Evolutionary conservation across 2,888 invertebrate genomes (phyloP).

Genomic region (Neocrepidodera transversa): DNA sequence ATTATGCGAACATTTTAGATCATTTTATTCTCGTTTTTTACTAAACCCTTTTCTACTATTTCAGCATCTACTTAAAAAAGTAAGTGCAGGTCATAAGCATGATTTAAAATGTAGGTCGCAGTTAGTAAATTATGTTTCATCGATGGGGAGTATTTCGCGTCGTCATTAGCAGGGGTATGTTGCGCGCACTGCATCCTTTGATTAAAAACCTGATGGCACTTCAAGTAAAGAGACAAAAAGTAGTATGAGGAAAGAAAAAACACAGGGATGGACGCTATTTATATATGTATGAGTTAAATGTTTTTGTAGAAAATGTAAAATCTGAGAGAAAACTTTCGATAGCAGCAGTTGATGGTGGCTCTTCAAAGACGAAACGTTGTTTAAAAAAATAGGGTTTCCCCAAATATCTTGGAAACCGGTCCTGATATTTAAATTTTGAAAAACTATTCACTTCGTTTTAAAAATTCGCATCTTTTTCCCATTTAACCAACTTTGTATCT

Average conservation of each 20-base stretch:
- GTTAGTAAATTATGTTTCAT: constrained; percentile 21
- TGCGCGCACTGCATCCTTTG: constrained; percentile 24
- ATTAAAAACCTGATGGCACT: constrained; percentile 37
- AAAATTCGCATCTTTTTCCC: too few relatives aligned
- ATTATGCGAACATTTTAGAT: too few relatives aligned
- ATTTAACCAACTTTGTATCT: too few relatives aligned
- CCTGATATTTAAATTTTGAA: too few relatives aligned
- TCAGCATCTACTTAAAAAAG: constrained; percentile 3
- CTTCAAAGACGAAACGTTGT: too few relatives aligned
- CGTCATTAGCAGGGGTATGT: constrained; percentile 15
- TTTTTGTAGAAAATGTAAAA: neutral
- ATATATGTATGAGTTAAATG: neutral
- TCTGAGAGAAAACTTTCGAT: too few relatives aligned
- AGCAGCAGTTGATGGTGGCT: too few relatives aligned
- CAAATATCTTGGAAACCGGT: too few relatives aligned
- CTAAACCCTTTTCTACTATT: constrained; percentile 3
- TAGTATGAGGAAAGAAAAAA: constrained; percentile 22
- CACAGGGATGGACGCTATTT: constrained; percentile 1
- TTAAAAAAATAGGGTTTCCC: too few relatives aligned
- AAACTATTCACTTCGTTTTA: too few relatives aligned
- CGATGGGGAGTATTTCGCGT: constrained; percentile 22
- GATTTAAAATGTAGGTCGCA: constrained; percentile 18
- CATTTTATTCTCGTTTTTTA: too few relatives aligned
- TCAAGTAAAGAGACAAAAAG: constrained; percentile 29
- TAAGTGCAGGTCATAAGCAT: constrained; percentile 16